Percentiles rank a stretch among this genome's conserved stretches.
Conservation (phyloP, 2,888 invertebrate genomes). For the Tetheella fluctuosa region DNA sequence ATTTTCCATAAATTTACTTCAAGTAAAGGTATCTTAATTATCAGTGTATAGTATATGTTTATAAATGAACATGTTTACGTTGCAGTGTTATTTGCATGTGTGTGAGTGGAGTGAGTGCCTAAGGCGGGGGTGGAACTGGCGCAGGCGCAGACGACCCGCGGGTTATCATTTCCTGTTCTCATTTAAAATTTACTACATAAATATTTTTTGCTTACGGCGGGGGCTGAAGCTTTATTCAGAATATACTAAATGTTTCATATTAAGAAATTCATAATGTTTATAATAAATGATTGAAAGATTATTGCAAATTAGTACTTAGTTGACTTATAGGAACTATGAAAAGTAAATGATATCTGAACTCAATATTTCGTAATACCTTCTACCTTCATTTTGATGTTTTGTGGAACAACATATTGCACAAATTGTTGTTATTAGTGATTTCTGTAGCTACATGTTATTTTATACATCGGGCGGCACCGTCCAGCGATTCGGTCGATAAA, state of each 20-base stretch:
- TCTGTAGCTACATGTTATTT: slow-evolving; percentile 22
- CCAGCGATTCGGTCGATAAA: slow-evolving; percentile 68
- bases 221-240: slow-evolving; percentile 51
- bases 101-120: slow-evolving; percentile 43
- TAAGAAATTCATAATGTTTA: not conserved
- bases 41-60: slow-evolving; percentile 27
- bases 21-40: not conserved
- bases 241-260: not conserved
- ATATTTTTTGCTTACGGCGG: slow-evolving; percentile 63
- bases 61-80: slow-evolving; percentile 4
- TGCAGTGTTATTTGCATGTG: slow-evolving; percentile 47
- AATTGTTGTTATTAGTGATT: not conserved
- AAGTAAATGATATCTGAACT: no score
- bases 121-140: slow-evolving; percentile 49
- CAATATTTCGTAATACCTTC: no score
- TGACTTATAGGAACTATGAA: no score
- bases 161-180: slow-evolving; percentile 84
- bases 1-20: not conserved
- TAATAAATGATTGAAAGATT: not conserved
- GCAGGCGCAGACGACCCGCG: slow-evolving; percentile 71
- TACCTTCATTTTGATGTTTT: no score
- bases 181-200: slow-evolving; percentile 80
- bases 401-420: no score
- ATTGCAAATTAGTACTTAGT: not conserved
- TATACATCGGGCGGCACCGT: slow-evolving; percentile 28